These are phyloP conservation scores for Iselma pallidipennis DNA, from an alignment of 2,888 invertebrate species.

Conservation along the genomic window DNA sequence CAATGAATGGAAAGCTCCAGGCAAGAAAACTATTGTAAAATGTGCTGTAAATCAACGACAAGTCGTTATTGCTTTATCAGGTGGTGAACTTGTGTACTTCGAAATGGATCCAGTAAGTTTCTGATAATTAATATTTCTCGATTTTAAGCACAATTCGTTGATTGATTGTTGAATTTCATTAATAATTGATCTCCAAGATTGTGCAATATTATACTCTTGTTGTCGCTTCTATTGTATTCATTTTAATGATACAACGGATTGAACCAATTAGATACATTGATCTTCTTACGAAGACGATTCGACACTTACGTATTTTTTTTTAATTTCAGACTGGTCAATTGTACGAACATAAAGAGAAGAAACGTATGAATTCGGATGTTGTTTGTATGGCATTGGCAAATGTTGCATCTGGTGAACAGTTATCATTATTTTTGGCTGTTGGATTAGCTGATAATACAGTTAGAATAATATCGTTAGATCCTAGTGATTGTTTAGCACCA, in stretches of 20 bases:
- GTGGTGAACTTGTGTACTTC: slow-evolving; percentile 97
- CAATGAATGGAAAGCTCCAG: slow-evolving; percentile 99
- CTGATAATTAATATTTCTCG: slow-evolving; percentile 21
- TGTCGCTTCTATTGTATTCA: slow-evolving; percentile 53
- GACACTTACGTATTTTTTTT: slow-evolving; percentile 11
- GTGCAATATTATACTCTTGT: slow-evolving; percentile 49
- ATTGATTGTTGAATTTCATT: slow-evolving; percentile 2
- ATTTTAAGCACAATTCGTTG: slow-evolving; percentile 18
- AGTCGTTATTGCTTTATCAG: slow-evolving; percentile 96
- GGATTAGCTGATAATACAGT: slow-evolving; percentile 97
- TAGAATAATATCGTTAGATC: slow-evolving; percentile 95
- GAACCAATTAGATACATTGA: slow-evolving; percentile 51
- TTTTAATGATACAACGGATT: slow-evolving; percentile 50
- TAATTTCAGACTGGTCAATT: slow-evolving; percentile 87
- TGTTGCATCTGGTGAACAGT: slow-evolving; percentile 92
- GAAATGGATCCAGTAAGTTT: slow-evolving; percentile 96
- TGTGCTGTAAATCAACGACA: slow-evolving; percentile 99
- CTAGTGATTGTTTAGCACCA: slow-evolving; percentile 92
- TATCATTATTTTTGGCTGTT: slow-evolving; percentile 94
- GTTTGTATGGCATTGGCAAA: slow-evolving; percentile 98
- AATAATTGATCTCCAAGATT: slow-evolving; percentile 13
- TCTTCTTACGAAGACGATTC: slow-evolving; percentile 4
- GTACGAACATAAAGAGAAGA: slow-evolving; percentile 97
- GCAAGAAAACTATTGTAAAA: slow-evolving; percentile 94
- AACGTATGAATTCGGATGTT: slow-evolving; percentile 95